Base-by-base conservation (phyloP, 1,140 invertebrate species). In the Acyrthosiphon pisum region DNA sequence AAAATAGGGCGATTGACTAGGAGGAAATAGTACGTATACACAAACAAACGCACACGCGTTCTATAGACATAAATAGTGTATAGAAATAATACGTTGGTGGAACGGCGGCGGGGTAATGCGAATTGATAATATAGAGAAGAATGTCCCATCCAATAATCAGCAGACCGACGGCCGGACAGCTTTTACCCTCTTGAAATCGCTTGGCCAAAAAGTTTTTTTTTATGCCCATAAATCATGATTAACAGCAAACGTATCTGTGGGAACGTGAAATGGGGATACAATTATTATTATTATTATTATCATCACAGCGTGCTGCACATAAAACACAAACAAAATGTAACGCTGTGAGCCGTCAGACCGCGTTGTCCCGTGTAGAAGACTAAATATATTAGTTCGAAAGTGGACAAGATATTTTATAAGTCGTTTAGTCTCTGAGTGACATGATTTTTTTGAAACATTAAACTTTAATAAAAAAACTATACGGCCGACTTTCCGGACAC, bases 91-190 rank as follows among this genome's bases (percentile, higher is more conserved):
- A 86, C 11, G 11, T 50, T 20, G 0, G n/a, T 0, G n/a, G 30
- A 37, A 35, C 20, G 20, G 87, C 20, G 90, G 88, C 23, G 84
- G 84, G 7, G 48, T 90, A 90, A 90, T 41, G 88, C 53, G 88
- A 90, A 90, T 37, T 92, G 68, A 92, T 76, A 76, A 76, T 83
- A 92, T 81, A 81, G 90, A 91, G 60, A 83, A 92, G 81, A 83
- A 92, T 92, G 91, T 92, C 91, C 76, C 68, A 92, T 92, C 68
- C 91, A 92, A 92, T 92, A 92, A 92, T 92, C 46, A 83, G 48
- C 48, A 41, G 35, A 92, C 14, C 48, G 35, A 89, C 48, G 48
- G 48, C 48, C 68, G 76, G n/a, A 53, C 91, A 53, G 76, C 76
- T 92, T 46, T 81, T 91, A 91, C 91, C 91, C 91, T 92, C 76